Evolutionary conservation across 2,888 invertebrate species (phyloP).

Genomic region (Heteropelma amictum): DNA sequence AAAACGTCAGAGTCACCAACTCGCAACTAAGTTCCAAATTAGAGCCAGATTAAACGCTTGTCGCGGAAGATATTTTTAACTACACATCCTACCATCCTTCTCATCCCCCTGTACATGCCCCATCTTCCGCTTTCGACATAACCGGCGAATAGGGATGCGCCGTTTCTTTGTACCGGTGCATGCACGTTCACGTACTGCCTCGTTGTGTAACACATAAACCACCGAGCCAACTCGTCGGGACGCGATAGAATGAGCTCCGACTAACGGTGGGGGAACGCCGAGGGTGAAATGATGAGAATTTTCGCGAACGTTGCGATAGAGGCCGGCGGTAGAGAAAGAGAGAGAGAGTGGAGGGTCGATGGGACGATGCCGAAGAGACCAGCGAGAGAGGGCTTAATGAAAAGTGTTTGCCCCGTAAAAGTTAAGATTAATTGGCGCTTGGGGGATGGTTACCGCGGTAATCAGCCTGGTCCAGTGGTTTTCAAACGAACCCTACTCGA

Average conservation of each 20-base stretch:
- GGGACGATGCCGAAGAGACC: slow-evolving; percentile 55
- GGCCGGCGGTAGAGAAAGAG: slow-evolving; percentile 11
- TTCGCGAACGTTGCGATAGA: slow-evolving; percentile 45
- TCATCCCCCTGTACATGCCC: slow-evolving; percentile 57
- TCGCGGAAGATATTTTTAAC: slow-evolving; percentile 81
- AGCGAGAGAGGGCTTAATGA: slow-evolving; percentile 73
- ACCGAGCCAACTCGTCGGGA: slow-evolving; percentile 49
- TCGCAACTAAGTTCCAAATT: slow-evolving; percentile 81
- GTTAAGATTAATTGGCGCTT: slow-evolving; percentile 77
- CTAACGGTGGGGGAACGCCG: slow-evolving; percentile 26
- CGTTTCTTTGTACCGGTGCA: not conserved
- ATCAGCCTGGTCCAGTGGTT: slow-evolving; percentile 75
- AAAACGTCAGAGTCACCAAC: not conserved
- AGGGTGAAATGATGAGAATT: slow-evolving; percentile 33
- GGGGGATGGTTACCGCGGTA: slow-evolving; percentile 77
- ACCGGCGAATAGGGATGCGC: slow-evolving; percentile 39
- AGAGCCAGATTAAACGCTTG: slow-evolving; percentile 83
- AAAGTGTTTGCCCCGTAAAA: slow-evolving; percentile 77
- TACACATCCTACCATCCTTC: slow-evolving; percentile 53
- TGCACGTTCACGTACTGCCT: not conserved
- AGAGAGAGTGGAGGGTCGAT: slow-evolving; percentile 54
- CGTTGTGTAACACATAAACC: not conserved
- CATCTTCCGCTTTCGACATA: slow-evolving; percentile 27
- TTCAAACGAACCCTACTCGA: slow-evolving; percentile 63
- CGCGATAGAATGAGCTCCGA: slow-evolving; percentile 22